Conservation (phyloP, 2,113 vertebrate genomes). For the Xiphias gladius region DNA sequence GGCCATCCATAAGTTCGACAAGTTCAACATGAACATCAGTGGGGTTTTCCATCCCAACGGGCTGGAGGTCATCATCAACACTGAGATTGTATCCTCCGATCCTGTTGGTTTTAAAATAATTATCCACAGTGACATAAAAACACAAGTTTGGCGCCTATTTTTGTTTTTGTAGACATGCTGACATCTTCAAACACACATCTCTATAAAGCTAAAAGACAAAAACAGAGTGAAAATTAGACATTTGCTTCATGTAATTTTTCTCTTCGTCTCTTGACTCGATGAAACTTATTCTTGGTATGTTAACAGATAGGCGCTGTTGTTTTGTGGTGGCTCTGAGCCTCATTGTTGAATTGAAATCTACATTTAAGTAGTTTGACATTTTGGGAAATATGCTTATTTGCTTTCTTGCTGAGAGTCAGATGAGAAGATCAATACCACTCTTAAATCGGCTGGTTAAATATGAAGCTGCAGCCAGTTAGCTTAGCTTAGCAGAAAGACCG, state of each 20-base stretch:
- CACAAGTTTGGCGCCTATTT: too few species aligned
- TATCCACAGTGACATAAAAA: not conserved
- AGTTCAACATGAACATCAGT: slow-evolving; percentile 99
- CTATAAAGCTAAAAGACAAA: too few species aligned
- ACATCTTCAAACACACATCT: too few species aligned
- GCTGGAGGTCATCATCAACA: slow-evolving; percentile 96
- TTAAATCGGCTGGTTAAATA: too few species aligned
- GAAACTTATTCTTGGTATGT: not conserved
- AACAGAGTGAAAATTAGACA: not conserved
- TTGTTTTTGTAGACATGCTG: not conserved
- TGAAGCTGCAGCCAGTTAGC: too few species aligned
- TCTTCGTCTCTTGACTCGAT: too few species aligned
- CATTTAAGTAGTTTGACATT: not conserved
- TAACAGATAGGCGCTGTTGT: not conserved
- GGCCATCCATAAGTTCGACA: slow-evolving; percentile 98
- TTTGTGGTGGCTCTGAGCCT: not conserved
- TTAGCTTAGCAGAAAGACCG: too few species aligned
- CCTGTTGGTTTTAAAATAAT: not conserved
- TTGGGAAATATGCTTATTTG: too few species aligned
- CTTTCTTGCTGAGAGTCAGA: too few species aligned
- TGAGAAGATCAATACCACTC: too few species aligned
- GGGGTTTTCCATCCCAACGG: slow-evolving; percentile 97
- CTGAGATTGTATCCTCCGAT: slow-evolving; percentile 95
- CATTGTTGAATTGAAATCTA: not conserved
- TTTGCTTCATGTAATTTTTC: too few species aligned